Evolutionary conservation across 2,888 invertebrate genomes (phyloP).

Genomic region (Drosophila rubida): DNA sequence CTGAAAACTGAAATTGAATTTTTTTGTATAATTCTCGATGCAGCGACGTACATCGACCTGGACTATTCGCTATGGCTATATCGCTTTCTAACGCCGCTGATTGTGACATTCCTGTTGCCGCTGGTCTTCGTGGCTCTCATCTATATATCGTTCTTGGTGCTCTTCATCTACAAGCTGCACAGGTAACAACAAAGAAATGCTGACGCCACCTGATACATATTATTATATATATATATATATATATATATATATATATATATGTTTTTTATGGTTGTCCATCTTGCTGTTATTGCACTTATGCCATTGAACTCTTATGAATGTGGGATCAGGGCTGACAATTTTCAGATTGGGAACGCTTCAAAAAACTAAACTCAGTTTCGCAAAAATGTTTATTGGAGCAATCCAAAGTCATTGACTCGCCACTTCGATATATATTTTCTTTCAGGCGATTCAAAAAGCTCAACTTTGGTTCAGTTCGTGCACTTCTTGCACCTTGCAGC

Average conservation of each 20-base stretch:
- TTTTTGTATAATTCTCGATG: conserved; percentile 70
- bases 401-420: too few relatives aligned
- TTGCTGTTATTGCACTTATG: conserved; percentile 47
- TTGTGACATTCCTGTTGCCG: conserved; percentile 94
- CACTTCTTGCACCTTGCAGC: too few relatives aligned
- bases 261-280: not conserved
- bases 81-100: conserved; percentile 92
- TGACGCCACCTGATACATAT: conserved; percentile 6
- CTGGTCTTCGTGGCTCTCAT: conserved; percentile 92
- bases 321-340: not conserved
- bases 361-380: too few relatives aligned
- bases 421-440: too few relatives aligned
- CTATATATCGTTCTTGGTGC: conserved; percentile 92
- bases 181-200: conserved; percentile 86
- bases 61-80: conserved; percentile 94
- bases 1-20: not conserved
- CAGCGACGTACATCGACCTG: conserved; percentile 92
- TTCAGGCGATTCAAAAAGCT: too few relatives aligned
- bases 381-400: too few relatives aligned
- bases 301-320: conserved; percentile 42
- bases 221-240: not conserved
- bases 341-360: not conserved
- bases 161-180: conserved; percentile 94
- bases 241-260: conserved; percentile 1
- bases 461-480: too few relatives aligned